Conservation (phyloP, 1,140 invertebrate species). For the Scaptomyza montana region DNA sequence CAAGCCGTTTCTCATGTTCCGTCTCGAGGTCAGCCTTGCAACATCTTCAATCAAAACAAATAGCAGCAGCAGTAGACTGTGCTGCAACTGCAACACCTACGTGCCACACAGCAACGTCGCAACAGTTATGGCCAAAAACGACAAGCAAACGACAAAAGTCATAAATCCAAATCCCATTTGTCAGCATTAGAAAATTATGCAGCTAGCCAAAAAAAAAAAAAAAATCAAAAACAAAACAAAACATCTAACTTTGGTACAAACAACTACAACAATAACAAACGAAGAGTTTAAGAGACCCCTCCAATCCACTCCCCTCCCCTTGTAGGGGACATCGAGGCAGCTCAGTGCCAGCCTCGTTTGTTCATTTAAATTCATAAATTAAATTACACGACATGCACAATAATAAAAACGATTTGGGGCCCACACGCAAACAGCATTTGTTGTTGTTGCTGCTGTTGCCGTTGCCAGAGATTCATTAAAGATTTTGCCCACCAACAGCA, state of each 20-base stretch:
- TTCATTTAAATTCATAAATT: slow-evolving; percentile 79
- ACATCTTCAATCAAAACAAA: slow-evolving; percentile 75
- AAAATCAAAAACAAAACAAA: neutral
- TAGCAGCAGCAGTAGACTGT: slow-evolving; percentile 24
- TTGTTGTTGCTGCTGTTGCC: slow-evolving; percentile 19
- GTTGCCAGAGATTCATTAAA: slow-evolving; percentile 62
- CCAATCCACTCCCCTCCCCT: neutral
- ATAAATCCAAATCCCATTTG: slow-evolving; percentile 82
- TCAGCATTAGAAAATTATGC: slow-evolving; percentile 82
- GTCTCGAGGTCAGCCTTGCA: slow-evolving; percentile 71
- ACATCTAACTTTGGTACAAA: slow-evolving; percentile 38
- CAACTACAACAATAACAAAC: slow-evolving; percentile 41
- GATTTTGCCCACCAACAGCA: slow-evolving; percentile 51
- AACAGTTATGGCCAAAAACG: slow-evolving; percentile 36
- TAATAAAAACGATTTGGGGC: slow-evolving; percentile 81
- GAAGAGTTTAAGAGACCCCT: slow-evolving; percentile 25
- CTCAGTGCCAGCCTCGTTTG: slow-evolving; percentile 52
- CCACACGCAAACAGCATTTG: slow-evolving; percentile 66
- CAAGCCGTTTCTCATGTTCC: slow-evolving; percentile 52
- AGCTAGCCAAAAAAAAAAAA: slow-evolving; percentile 39
- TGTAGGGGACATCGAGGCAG: neutral
- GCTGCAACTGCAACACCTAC: slow-evolving; percentile 63
- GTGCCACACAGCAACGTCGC: slow-evolving; percentile 43
- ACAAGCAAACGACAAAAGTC: slow-evolving; percentile 61
- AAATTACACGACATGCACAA: slow-evolving; percentile 82